Evolutionary conservation across 2,113 vertebrate species (phyloP), one percentile per base, ranked within the genome.

Genomic region (Chrysochloris asiatica): DNA sequence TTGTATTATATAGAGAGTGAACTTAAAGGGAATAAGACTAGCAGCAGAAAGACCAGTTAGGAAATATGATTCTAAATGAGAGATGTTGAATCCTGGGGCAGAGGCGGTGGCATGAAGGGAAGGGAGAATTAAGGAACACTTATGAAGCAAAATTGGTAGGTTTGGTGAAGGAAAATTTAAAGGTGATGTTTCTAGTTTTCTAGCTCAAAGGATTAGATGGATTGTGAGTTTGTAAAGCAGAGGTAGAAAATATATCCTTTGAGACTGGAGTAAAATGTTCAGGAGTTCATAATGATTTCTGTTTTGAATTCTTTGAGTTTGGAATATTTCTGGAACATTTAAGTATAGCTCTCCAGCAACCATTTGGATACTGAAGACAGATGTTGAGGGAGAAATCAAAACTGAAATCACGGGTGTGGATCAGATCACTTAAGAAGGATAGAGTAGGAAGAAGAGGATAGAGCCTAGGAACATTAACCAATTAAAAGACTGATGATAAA

Each of bases 101-200:
- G n/a, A n/a, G n/a, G n/a, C n/a, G n/a, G n/a, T n/a, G n/a, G n/a
- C n/a, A n/a, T 90, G 71, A 83, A 54, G 92, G n/a, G 71, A 48
- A 93, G 17, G 59, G 47, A 82, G n/a, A 86, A 81, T 50, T 80
- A 47, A 48, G 69, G 47, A 71, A 63, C 19, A 71, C 36, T 50
- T 14, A 41, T n/a, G 59, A 76, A 36, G 24, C 24, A 93, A 78
- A 88, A 33, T 38, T 59, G n/a, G 3, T 83, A 65, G 50, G 26
- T 90, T 94, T 85, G 38, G 50, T 21, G 79, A 71, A 89, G n/a
- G 14, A 76, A 73, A 33, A 45, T 43, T 78, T 36, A 77, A 82
- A 91, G 26, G 79, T 88, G 43, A 21, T 2, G 33, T 47, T 24
- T 63, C 36, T 48, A 54, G 33, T 81, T 84, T 89, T 71, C 47